Evolutionary conservation across 1,140 invertebrate species (phyloP), one percentile per base, ranked within the genome.

Genomic region (Aphis gossypii): DNA sequence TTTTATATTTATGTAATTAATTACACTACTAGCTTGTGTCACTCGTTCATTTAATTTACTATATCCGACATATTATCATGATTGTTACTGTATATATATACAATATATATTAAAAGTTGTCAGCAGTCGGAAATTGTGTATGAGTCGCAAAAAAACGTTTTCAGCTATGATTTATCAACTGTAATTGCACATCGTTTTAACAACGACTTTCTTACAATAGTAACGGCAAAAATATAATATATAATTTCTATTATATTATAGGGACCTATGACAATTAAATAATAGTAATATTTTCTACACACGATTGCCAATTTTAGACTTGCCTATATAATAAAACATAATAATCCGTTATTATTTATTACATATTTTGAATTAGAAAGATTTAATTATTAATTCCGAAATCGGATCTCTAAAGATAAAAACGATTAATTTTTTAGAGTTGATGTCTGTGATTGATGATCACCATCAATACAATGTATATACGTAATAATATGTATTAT

Each of bases 361-460:
- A 51, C 48, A 87, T 6, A 46, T 89, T 54, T 38, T 14, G n/a
- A 89, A 38, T 54, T 54, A 89, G 23, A 23, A 38, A 51, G 87
- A 89, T 89, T 54, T 76, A 76, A 76, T 76, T 54, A 89, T 89
- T 89, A 54, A 38, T 54, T 38, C n/a, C 20, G 35, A 89, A 89
- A 89, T 89, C 51, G 35, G 48, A 89, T 54, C 87, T 54, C n/a
- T 54, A 38, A 54, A 89, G 48, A 89, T 38, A 54, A 51, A 89
- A 89, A 54, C 21, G 48, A 89, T 89, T 89, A 89, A 54, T 89
- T 89, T 89, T 89, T 30, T 9, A 25, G 21, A 18, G 35, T 48
- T 38, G 9, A 46, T 54, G 21, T 25, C 7, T 54, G 87, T 89
- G 87, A 89, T 89, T 89, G 48, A 89, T 89, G 48, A 54, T 89